A percentile compares a stretch with the other conserved stretches of the same genome.
These are phyloP conservation scores for Hirtodrosophila trivittata DNA, from an alignment of 2,888 invertebrate genomes.

Conservation along the genomic window DNA sequence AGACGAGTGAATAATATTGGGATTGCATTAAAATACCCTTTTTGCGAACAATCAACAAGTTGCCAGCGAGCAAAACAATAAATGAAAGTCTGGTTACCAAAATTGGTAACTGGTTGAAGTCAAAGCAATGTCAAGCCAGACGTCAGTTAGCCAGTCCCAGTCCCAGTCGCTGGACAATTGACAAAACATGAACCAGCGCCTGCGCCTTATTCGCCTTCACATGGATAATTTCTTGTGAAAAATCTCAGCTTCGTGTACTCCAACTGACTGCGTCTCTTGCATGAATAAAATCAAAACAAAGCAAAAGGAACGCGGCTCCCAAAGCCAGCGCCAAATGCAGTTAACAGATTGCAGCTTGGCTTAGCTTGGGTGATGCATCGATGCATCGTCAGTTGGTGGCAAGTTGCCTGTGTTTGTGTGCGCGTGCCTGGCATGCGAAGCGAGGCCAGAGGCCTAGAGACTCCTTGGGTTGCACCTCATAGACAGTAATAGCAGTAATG, in stretches of 20 bases:
- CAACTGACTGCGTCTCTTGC: slow-evolving; percentile 36
- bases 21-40: slow-evolving; percentile 42
- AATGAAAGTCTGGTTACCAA: slow-evolving; percentile 82
- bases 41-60: slow-evolving; percentile 32
- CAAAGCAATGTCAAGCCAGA: slow-evolving; percentile 58
- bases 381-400: slow-evolving; percentile 23
- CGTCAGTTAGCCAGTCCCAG: slow-evolving; percentile 52
- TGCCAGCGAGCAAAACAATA: slow-evolving; percentile 55
- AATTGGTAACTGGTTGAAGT: slow-evolving; percentile 79
- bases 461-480: slow-evolving; percentile 28
- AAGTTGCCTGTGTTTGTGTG: slow-evolving; percentile 27
- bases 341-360: slow-evolving; percentile 31
- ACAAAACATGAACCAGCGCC: slow-evolving; percentile 62
- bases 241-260: slow-evolving; percentile 69
- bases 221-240: slow-evolving; percentile 75
- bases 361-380: slow-evolving; percentile 39
- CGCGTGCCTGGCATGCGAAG: slow-evolving; percentile 49
- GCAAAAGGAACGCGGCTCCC: slow-evolving; percentile 64
- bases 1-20: neutral
- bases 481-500: slow-evolving; percentile 4
- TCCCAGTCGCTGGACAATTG: slow-evolving; percentile 44
- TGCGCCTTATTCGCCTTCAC: slow-evolving; percentile 55
- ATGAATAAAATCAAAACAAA: slow-evolving; percentile 63
- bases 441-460: slow-evolving; percentile 3
- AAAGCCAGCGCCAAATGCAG: slow-evolving; percentile 71